Evolutionary conservation across 2,113 vertebrate genomes (phyloP), one percentile per base, ranked within the genome.

Genomic region (Himantopus leucocephalus): DNA sequence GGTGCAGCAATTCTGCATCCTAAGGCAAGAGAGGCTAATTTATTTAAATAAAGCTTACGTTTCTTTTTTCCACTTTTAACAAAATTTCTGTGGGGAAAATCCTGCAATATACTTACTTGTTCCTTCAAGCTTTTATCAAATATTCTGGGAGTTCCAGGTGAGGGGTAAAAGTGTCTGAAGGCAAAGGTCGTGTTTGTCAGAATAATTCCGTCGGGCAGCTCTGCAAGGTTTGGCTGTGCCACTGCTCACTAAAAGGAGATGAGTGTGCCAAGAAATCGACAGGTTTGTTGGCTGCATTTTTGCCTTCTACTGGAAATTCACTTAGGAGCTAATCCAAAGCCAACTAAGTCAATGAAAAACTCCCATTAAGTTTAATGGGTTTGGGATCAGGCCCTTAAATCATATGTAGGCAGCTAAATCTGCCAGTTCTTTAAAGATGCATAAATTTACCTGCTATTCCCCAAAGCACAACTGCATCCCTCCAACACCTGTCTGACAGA

Each of bases 401-500:
- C 94, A 97, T 62, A 90, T 35, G 77, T 82, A 96, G 91, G 86
- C 89, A 93, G 92, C 91, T 94, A 94, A 96, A 97, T 96, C 94
- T 97, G 96, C 97, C 97, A 95, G 80, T 96, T 93, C 91, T 95
- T 97, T 95, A 97, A 97, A 96, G 94, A 89, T 96, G 87, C 87
- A 96, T 96, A 96, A 96, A 95, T 97, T 97, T 94, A 92, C 87
- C 95, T 96, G 87, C 87, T 91, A 95, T 95, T 97, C 93, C 92
- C 94, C 81, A 96, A 97, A 94, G 95, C 85, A 82, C 84, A 87
- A 79, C 81, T 95, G 95, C 91, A 91, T 96, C 94, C 74, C 62
- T 95, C 62, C 92, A 94, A 88, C 95, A 97, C 95, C 96, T 97
- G 94, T 88, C 91, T 95, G 93, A 95, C 93, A 97, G 94, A 91